A percentile compares a stretch with the other conserved stretches of the same genome.
These are phyloP conservation scores for Plagodis pulveraria DNA, from an alignment of 2,888 invertebrate species.

Conservation along the genomic window DNA sequence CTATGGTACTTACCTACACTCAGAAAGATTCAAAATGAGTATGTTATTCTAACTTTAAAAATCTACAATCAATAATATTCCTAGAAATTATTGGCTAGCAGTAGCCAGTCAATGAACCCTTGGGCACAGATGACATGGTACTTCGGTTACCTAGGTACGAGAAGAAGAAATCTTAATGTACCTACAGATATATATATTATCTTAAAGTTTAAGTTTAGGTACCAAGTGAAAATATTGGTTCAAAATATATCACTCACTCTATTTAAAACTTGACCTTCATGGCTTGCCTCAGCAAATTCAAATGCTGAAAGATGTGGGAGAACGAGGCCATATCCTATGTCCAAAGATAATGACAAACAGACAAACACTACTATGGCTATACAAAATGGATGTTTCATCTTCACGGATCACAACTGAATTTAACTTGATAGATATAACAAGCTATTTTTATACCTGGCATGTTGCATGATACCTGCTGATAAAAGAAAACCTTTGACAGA, in stretches of 20 bases:
- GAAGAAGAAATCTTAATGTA: no score
- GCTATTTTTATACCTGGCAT: slow-evolving; percentile 56
- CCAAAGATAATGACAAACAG: slow-evolving; percentile 43
- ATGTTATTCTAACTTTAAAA: no score
- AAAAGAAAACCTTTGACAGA: slow-evolving; percentile 69
- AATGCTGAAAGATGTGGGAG: slow-evolving; percentile 35
- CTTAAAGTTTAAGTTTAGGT: no score
- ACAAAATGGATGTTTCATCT: slow-evolving; percentile 65
- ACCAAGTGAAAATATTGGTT: no score
- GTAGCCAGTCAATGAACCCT: no score
- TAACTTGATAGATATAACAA: slow-evolving; percentile 21
- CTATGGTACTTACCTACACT: no score
- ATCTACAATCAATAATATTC: no score
- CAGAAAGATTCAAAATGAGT: no score
- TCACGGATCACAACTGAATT: slow-evolving; percentile 55
- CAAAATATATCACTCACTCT: slow-evolving; percentile 8
- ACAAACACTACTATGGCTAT: slow-evolving; percentile 55
- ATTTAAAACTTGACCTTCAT: slow-evolving; percentile 31
- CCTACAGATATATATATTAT: no score
- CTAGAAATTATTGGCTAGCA: no score
- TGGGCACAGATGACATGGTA: no score
- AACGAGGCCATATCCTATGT: slow-evolving; percentile 39
- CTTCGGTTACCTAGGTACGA: no score
- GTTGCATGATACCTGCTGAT: slow-evolving; percentile 54
- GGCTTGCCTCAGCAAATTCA: slow-evolving; percentile 22